Base-by-base conservation (phyloP, 2,888 invertebrate genomes). In the Onchidella celtica region DNA sequence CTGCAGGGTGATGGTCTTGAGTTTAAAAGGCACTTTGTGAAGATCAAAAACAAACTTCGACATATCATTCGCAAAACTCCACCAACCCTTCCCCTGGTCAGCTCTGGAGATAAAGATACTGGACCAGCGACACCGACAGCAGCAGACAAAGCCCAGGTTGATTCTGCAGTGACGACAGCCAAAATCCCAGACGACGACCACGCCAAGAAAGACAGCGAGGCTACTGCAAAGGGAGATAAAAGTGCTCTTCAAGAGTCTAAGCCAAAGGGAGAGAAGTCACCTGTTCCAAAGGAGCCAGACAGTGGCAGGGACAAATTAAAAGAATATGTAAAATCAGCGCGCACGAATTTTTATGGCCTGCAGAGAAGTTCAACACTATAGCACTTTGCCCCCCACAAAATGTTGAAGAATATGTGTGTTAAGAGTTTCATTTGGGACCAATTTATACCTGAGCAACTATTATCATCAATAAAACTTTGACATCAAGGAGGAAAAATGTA, bases 1-100 rank as follows among this genome's bases (percentile, higher is more conserved):
- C n/a, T 88, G 65, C 96, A 97, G 94, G 98, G 98, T 89, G 98
- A 98, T 94, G 98, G 98, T 70, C 94, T 98, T 85, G 97, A 97
- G 92, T 98, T 98, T 94, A 98, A 98, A 94, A 95, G 97, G 84
- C 95, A 96, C 89, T 98, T 97, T 93, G 94, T 97, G 34, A 95
- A 96, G 92, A 95, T 98, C 85, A 96, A 93, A 68, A 89, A 92
- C 24, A 87, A 90, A 38, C 89, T 97, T 85, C 93, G 93, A 34
- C 94, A 95, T 87, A 95, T 96, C 83, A 94, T 95, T 81, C 92
- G 89, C 82, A 88, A 90, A 82, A 87, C 88, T 21, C 86, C 89
- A 3, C 87, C 89, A 1, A 83, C 83, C 24, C 89, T 87, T 83
- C 90, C 88, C 3, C 79, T 63, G n/a, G 27, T 21, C 9, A 47